Percentiles rank a stretch among this genome's conserved stretches.
Conservation (phyloP, 2,113 vertebrate species). For the Motacilla tschutschensis region DNA sequence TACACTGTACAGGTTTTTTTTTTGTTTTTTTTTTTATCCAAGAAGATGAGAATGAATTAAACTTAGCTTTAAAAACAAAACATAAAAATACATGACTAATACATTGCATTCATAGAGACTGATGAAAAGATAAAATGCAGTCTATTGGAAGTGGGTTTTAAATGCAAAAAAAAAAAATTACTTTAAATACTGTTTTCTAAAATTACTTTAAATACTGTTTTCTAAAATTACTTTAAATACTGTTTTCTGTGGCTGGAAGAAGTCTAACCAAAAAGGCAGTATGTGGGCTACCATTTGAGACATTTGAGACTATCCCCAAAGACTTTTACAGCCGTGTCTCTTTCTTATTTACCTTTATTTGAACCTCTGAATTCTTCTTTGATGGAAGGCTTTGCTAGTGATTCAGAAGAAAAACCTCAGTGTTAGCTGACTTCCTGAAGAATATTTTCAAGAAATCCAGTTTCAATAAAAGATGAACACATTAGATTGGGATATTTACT, state of each 20-base stretch:
- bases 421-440: neutral
- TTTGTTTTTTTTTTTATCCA: neutral
- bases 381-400: neutral
- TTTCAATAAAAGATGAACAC: neutral
- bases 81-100: neutral
- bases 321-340: neutral
- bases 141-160: neutral
- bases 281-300: neutral
- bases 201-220: neutral
- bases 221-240: neutral
- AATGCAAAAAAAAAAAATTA: neutral
- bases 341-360: neutral
- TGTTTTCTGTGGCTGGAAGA: neutral
- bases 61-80: neutral
- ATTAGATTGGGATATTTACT: neutral
- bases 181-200: neutral
- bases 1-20: neutral
- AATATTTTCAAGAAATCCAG: neutral
- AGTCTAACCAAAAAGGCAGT: neutral
- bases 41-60: neutral
- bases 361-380: neutral
- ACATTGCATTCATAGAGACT: neutral
- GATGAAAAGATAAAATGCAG: neutral
- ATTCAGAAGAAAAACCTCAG: neutral
- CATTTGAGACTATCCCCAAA: neutral